phyloP scores from a whole-genome alignment of 1,140 invertebrate genomes.

The Alviniconcha marisindica region DNA sequence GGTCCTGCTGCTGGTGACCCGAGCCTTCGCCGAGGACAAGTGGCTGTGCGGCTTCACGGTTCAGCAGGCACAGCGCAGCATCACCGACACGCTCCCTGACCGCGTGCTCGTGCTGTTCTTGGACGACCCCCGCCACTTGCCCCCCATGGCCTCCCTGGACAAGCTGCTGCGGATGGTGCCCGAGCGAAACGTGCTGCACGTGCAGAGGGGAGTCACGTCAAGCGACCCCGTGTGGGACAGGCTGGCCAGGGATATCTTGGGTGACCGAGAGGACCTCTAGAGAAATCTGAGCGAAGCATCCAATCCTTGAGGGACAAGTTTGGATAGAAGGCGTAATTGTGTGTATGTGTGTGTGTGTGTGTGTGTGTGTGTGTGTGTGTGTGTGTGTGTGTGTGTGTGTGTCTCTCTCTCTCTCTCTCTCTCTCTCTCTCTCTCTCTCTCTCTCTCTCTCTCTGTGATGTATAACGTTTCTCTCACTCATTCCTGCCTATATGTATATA shows the following conservation, averaged over 20 bases:
- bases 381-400: too few relatives aligned
- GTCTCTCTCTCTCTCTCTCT: too few relatives aligned
- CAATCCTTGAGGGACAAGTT: too few relatives aligned
- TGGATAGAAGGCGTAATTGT: too few relatives aligned
- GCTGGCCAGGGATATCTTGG: neutral
- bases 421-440: too few relatives aligned
- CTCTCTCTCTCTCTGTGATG: too few relatives aligned
- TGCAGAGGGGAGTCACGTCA: neutral
- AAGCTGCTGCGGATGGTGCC: constrained; percentile 4
- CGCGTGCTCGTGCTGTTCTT: constrained; percentile 20
- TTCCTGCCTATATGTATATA: too few relatives aligned
- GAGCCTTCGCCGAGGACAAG: neutral
- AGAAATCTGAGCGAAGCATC: too few relatives aligned
- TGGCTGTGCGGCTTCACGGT: neutral
- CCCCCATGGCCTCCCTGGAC: neutral
- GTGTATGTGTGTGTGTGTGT: too few relatives aligned
- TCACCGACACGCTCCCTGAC: constrained; percentile 12
- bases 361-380: too few relatives aligned
- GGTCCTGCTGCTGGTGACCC: neutral
- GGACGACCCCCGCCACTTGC: neutral
- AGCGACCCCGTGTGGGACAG: neutral
- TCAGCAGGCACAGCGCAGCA: constrained; percentile 15
- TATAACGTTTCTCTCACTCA: too few relatives aligned
- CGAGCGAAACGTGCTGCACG: constrained; percentile 4
- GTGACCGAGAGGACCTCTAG: too few relatives aligned